Conservation (phyloP, 2,888 invertebrate genomes). For the Leptothorax acervorum region DNA sequence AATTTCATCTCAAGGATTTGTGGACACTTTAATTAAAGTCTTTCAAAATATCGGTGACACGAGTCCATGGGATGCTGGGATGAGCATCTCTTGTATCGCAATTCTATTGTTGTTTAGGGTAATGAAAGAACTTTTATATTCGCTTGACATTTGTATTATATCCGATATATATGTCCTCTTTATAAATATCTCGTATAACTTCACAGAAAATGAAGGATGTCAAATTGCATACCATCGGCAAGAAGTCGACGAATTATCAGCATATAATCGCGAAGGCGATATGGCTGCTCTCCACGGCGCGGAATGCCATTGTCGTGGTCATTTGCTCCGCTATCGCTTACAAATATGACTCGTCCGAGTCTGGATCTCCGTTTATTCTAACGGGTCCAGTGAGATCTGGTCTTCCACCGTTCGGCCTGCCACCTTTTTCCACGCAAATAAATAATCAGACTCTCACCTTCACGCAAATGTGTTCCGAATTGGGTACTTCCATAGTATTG, state of each 20-base stretch:
- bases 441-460: conserved; percentile 88
- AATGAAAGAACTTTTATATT: conserved; percentile 80
- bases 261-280: conserved; percentile 87
- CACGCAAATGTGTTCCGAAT: conserved; percentile 91
- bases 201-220: conserved; percentile 91
- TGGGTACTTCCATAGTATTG: conserved; percentile 94
- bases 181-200: conserved; percentile 63
- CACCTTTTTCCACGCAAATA: conserved; percentile 90
- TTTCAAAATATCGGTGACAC: conserved; percentile 90
- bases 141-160: not conserved
- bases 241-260: conserved; percentile 85
- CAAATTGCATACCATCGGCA: conserved; percentile 85
- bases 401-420: conserved; percentile 89
- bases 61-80: conserved; percentile 89
- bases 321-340: conserved; percentile 90
- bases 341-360: conserved; percentile 86
- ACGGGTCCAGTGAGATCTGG: conserved; percentile 92
- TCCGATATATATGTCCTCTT: not conserved
- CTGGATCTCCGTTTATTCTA: conserved; percentile 89
- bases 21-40: conserved; percentile 91
- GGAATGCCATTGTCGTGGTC: conserved; percentile 94
- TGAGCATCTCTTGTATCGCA: conserved; percentile 91
- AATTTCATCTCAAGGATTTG: conserved; percentile 91
- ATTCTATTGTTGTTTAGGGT: conserved; percentile 92
- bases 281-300: conserved; percentile 93